A percentile compares a stretch with the other conserved stretches of the same genome.
phyloP scores from a whole-genome alignment of 2,113 vertebrate species.

The Thalassarche chlororhynchos region DNA sequence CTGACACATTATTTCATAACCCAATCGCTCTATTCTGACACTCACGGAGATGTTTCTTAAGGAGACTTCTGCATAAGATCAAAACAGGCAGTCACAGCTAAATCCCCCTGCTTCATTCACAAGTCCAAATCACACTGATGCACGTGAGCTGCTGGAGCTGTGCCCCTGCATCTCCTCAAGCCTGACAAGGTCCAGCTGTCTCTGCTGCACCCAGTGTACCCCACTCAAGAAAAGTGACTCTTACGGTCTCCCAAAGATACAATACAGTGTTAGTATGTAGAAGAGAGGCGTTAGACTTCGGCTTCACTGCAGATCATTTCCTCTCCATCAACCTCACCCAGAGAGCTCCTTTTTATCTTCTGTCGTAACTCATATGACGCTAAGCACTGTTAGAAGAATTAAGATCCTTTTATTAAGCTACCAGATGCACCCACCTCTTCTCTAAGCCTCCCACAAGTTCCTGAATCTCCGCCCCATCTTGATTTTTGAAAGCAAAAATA shows the following conservation, averaged over 20 bases:
- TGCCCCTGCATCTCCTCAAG: neutral
- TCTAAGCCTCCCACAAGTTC: neutral
- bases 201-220: neutral
- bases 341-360: neutral
- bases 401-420: neutral
- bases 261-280: neutral
- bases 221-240: neutral
- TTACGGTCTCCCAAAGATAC: neutral
- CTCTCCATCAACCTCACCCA: neutral
- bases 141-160: neutral
- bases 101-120: neutral
- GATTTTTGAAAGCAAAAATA: neutral
- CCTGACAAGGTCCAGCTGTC: neutral
- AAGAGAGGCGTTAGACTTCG: rapidly evolving
- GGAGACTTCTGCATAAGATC: neutral
- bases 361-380: neutral
- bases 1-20: neutral
- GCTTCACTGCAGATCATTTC: neutral
- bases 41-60: neutral
- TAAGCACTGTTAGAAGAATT: neutral
- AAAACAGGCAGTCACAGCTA: neutral
- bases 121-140: neutral
- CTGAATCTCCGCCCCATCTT: neutral
- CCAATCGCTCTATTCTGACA: neutral
- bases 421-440: neutral